phyloP scores from a whole-genome alignment of 2,797 vertebrate species.

The Periparus ater region DNA sequence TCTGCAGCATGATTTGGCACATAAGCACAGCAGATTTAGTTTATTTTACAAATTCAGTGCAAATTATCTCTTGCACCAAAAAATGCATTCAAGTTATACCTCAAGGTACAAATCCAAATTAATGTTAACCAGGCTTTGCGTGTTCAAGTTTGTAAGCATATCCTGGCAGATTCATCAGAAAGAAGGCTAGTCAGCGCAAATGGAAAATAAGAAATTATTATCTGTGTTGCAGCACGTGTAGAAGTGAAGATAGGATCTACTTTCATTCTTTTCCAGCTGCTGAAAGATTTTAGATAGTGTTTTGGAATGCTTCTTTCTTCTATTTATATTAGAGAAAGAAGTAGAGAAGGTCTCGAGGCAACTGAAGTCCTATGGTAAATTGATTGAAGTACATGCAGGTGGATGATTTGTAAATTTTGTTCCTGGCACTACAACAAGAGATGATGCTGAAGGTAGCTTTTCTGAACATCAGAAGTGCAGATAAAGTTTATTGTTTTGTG shows the following conservation, averaged over 20 bases:
- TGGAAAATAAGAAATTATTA: background rate
- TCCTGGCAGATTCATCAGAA: background rate
- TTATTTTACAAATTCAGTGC: background rate
- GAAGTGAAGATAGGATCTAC: background rate
- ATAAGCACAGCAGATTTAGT: background rate
- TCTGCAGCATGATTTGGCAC: background rate
- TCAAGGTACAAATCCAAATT: background rate
- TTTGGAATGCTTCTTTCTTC: conserved; percentile 1
- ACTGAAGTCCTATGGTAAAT: background rate
- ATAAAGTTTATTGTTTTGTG: conserved; percentile 12
- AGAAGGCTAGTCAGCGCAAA: background rate
- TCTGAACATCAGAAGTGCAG: background rate
- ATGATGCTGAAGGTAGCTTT: conserved; percentile 1
- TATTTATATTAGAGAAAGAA: background rate
- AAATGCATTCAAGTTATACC: background rate
- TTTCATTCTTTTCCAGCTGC: background rate
- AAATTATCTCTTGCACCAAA: background rate
- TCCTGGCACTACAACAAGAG: background rate
- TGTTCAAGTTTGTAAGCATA: background rate
- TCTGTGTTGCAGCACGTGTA: background rate
- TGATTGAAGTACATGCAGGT: background rate
- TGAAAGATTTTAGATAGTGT: background rate
- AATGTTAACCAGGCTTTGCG: background rate
- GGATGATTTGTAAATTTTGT: background rate
- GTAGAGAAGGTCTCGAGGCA: background rate